Evolutionary conservation across 2,797 vertebrate genomes (phyloP).

Genomic region (Acomys russatus): DNA sequence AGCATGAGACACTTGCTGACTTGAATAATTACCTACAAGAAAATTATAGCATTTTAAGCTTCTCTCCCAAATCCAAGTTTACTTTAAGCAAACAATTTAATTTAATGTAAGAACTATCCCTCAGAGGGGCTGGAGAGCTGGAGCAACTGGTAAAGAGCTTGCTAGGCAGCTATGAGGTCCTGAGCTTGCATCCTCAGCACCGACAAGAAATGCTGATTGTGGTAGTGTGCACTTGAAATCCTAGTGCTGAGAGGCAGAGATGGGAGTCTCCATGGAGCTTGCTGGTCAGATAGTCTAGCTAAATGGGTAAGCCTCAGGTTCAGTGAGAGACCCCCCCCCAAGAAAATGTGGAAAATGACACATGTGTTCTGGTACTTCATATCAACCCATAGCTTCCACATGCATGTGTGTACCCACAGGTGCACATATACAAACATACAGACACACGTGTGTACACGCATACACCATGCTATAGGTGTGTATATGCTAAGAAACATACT

Average conservation of each 20-base stretch:
- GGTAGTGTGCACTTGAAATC: not conserved
- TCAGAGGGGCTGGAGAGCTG: not conserved
- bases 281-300: not conserved
- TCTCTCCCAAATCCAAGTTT: constrained; percentile 51
- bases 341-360: not conserved
- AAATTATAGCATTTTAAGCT: constrained; percentile 40
- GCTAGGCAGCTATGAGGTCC: not conserved
- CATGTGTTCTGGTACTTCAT: not conserved
- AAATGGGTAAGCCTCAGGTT: too few species aligned
- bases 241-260: not conserved
- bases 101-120: not conserved
- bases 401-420: not conserved
- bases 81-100: constrained; percentile 37
- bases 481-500: not conserved
- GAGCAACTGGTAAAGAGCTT: not conserved
- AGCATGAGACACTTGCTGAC: constrained; percentile 1
- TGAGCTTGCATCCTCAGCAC: not conserved
- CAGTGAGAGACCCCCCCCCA: not conserved
- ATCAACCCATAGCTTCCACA: not conserved
- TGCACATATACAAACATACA: not conserved
- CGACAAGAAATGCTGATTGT: too few species aligned
- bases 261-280: not conserved
- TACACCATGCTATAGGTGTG: not conserved
- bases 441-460: not conserved
- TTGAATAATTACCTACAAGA: constrained; percentile 35